Conservation (phyloP, 2,113 vertebrate genomes). For the Lamprologus sp. region DNA sequence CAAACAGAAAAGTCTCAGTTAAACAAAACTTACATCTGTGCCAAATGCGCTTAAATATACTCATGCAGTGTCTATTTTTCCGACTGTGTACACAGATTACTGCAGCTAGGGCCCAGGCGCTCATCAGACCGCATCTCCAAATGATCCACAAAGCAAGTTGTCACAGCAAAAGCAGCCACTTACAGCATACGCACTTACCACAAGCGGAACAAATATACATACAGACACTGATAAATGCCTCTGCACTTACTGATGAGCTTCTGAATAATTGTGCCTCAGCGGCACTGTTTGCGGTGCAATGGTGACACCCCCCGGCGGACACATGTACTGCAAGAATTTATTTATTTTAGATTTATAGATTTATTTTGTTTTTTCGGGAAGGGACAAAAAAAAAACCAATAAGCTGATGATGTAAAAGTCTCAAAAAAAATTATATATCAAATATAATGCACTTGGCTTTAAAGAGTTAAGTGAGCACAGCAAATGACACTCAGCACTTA, state of each 20-base stretch:
- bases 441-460: neutral
- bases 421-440: neutral
- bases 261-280: neutral
- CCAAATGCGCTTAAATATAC: neutral
- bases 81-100: neutral
- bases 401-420: neutral
- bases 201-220: neutral
- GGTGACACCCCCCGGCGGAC: slow-evolving; percentile 54
- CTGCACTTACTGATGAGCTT: neutral
- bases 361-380: neutral
- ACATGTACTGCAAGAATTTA: neutral
- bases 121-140: neutral
- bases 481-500: neutral
- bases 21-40: neutral
- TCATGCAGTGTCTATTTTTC: neutral
- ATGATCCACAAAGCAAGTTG: neutral
- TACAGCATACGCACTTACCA: neutral
- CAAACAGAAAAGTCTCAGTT: neutral
- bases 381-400: accelerated
- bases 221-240: neutral
- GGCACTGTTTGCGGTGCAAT: slow-evolving; percentile 7
- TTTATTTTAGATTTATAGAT: neutral
- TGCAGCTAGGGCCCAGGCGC: neutral
- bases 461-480: neutral
- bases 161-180: neutral